A percentile compares a stretch with the other conserved stretches of the same genome.
Conservation (phyloP, 2,888 invertebrate species). For the Phragmatobia fuliginosa region DNA sequence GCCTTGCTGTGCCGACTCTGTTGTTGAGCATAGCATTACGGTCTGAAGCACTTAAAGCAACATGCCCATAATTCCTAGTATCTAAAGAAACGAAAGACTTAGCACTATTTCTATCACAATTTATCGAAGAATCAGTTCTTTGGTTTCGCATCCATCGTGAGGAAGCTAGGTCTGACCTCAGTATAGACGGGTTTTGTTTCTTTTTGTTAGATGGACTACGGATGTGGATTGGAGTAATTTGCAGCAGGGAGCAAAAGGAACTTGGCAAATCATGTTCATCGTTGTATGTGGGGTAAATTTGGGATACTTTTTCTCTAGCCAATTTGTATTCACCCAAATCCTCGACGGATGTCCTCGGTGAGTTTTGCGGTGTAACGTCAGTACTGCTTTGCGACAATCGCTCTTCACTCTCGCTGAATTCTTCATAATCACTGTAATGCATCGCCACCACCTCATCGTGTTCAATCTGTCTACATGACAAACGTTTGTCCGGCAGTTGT, state of each 20-base stretch:
- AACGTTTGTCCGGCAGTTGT: constrained; percentile 68
- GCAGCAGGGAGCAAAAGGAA: constrained; percentile 77
- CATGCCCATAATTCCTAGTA: constrained; percentile 67
- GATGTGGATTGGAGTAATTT: constrained; percentile 80
- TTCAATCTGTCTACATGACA: constrained; percentile 70
- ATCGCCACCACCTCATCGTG: constrained; percentile 80
- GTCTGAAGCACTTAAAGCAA: constrained; percentile 70
- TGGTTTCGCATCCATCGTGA: constrained; percentile 81
- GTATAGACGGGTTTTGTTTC: constrained; percentile 72
- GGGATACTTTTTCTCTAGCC: constrained; percentile 64
- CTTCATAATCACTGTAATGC: constrained; percentile 79
- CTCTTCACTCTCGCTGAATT: constrained; percentile 80
- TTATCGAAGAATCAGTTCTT: constrained; percentile 77
- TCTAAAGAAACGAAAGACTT: constrained; percentile 81
- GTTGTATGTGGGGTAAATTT: constrained; percentile 58
- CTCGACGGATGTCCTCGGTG: constrained; percentile 72
- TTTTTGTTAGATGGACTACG: constrained; percentile 72
- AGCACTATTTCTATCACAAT: constrained; percentile 81
- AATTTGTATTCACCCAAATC: constrained; percentile 65
- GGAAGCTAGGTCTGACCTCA: constrained; percentile 80
- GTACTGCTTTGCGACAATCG: constrained; percentile 78
- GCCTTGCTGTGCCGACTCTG: constrained; percentile 75
- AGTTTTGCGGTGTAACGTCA: constrained; percentile 81
- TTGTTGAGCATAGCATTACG: constrained; percentile 63
- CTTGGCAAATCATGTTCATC: constrained; percentile 70